These are phyloP conservation scores for Gopherus evgoodei DNA, from an alignment of 2,113 vertebrate genomes.

Conservation along the genomic window DNA sequence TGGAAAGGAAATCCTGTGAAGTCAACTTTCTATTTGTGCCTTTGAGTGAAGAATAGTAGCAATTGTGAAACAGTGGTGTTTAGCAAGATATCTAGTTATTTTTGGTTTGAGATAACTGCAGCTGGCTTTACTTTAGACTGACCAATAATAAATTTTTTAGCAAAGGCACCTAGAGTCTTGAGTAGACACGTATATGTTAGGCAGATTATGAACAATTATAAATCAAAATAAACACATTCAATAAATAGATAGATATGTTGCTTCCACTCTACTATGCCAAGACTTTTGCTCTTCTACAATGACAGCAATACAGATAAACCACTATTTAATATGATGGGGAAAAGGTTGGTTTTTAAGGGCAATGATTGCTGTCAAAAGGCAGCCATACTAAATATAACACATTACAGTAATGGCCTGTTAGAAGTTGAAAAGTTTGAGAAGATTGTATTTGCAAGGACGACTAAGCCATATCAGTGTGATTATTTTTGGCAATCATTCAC, in stretches of 20 bases:
- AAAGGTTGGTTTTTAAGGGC: not conserved
- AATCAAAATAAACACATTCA: not conserved
- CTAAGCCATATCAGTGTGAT: not conserved
- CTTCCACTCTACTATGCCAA: not conserved
- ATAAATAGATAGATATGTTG: not conserved
- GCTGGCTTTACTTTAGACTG: not conserved
- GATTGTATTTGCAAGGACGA: slow-evolving; percentile 15
- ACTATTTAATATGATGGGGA: not conserved
- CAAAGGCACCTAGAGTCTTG: not conserved
- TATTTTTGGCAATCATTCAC: slow-evolving; percentile 32
- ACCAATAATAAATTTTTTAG: not conserved
- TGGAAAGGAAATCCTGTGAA: not conserved
- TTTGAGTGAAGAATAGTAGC: not conserved
- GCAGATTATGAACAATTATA: not conserved
- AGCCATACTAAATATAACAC: not conserved
- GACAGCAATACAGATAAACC: not conserved
- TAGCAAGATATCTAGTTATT: not conserved
- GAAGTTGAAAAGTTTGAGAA: slow-evolving; percentile 1
- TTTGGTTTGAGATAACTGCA: fast-evolving
- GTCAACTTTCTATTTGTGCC: not conserved
- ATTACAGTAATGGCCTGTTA: not conserved
- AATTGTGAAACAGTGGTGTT: not conserved
- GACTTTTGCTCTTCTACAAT: not conserved
- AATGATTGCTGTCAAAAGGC: not conserved
- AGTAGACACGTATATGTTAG: not conserved